Evolutionary conservation across 2,888 invertebrate genomes (phyloP), one percentile per base, ranked within the genome.

Genomic region (Cancer borealis): DNA sequence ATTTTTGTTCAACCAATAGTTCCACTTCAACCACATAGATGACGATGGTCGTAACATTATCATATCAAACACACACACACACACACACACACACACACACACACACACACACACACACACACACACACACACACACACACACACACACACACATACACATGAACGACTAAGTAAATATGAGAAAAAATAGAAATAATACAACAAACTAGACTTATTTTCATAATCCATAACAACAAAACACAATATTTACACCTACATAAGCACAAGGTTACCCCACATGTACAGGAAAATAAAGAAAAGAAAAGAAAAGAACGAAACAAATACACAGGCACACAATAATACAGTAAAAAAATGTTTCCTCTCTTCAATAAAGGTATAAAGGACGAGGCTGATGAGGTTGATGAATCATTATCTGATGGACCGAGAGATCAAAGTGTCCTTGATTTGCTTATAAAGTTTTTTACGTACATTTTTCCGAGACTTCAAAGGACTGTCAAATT

Each of bases 371-470:
- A 21, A 73, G 26, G 26, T n/a, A 21, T 73, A n/a, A n/a, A 73
- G 8, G 30, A 30, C 6, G 84, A 84, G 84, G 4, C 0, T 14
- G 84, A 39, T 39, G 39, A 84, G 84, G 30, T 39, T 84, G 39
- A 84, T 84, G 84, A 84, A 84, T 84, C 84, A 84, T 84, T 84
- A 84, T 84, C 84, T n/a, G 84, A 30, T 84, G 84, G 39, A 84
- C 84, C 84, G 39, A 84, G 84, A 84, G 84, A 84, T 84, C 84
- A 84, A 84, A 84, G 84, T 39, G 39, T 14, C 8, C 39, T 84
- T 84, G 84, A 84, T 84, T 84, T 84, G 84, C 84, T 84, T 84
- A 84, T 8, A 84, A 30, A 39, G 84, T 84, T 39, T 84, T 84
- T n/a, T 73, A 73, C 73, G 73, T 26, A 73, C 26, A 73, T 73